Evolutionary conservation across 2,888 invertebrate genomes (phyloP).

Genomic region (Nomada goodeniana): DNA sequence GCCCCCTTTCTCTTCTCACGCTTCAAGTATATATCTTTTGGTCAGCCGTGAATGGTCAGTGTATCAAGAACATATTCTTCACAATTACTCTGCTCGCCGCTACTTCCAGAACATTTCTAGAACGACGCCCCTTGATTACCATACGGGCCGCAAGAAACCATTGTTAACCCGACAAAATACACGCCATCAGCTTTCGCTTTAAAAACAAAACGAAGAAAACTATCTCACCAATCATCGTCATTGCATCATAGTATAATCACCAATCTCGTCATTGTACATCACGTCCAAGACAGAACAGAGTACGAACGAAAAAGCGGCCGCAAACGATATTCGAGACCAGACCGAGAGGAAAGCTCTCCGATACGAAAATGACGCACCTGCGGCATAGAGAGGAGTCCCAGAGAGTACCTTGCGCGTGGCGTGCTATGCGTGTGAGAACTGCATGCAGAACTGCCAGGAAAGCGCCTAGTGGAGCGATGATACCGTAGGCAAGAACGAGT

Average conservation of each 20-base stretch:
- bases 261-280: not conserved
- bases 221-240: not conserved
- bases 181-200: not conserved
- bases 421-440: conserved; percentile 56
- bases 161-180: too few relatives aligned
- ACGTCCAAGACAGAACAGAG: not conserved
- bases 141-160: not conserved
- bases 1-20: not conserved
- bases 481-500: not conserved
- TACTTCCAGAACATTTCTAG: too few relatives aligned
- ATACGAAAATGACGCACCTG: conserved; percentile 15
- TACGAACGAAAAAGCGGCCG: not conserved
- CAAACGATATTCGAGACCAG: not conserved
- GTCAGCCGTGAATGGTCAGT: not conserved
- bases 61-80: conserved; percentile 17
- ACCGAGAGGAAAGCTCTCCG: conserved; percentile 5
- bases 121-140: not conserved
- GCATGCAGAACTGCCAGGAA: conserved; percentile 43
- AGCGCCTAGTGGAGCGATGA: not conserved
- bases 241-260: too few relatives aligned
- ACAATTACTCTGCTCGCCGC: not conserved
- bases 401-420: conserved; percentile 42
- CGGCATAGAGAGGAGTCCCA: conserved; percentile 12
- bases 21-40: conserved; percentile 23
- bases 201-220: not conserved